These are phyloP conservation scores for Merluccius polli DNA, from an alignment of 2,797 vertebrate species.

Conservation along the genomic window DNA sequence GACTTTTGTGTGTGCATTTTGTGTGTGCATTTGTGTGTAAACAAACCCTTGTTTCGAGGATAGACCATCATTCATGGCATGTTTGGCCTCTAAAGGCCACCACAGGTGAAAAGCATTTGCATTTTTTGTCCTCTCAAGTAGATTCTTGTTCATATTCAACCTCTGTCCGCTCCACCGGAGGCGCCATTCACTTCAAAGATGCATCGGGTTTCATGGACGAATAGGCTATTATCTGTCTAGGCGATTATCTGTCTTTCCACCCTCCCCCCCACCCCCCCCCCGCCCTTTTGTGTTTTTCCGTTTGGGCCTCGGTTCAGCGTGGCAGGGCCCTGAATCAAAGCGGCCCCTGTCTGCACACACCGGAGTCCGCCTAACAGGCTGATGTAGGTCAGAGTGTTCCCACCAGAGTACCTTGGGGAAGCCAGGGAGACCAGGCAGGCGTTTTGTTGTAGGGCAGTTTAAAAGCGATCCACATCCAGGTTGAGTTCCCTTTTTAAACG, in stretches of 20 bases:
- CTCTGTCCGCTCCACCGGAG: slow-evolving; percentile 30
- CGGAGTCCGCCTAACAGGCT: slow-evolving; percentile 32
- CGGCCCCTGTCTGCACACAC: slow-evolving; percentile 46
- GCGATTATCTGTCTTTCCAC: slow-evolving; percentile 46
- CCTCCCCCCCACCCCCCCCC: slow-evolving; percentile 9
- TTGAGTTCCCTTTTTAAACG: slow-evolving; percentile 43
- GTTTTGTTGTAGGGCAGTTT: slow-evolving; percentile 30
- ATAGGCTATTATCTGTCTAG: slow-evolving; percentile 41
- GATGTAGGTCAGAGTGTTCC: slow-evolving; percentile 64
- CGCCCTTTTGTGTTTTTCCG: slow-evolving; percentile 27
- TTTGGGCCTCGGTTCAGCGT: slow-evolving; percentile 22
- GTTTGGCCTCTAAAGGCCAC: not conserved
- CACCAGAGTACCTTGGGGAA: slow-evolving; percentile 42
- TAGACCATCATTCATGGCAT: not conserved
- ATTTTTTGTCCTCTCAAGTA: not conserved
- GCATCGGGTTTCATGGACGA: slow-evolving; percentile 35
- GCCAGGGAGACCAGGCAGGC: slow-evolving; percentile 45
- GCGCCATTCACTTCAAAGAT: slow-evolving; percentile 36
- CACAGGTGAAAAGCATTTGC: not conserved
- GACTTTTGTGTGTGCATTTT: not conserved
- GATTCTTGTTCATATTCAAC: slow-evolving; percentile 32
- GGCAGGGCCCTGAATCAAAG: slow-evolving; percentile 30
- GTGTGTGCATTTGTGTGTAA: not conserved
- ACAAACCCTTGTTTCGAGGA: not conserved
- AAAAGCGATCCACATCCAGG: slow-evolving; percentile 36